Percentiles rank a stretch among this genome's conserved stretches.
These are phyloP conservation scores for Watsonalla cultraria DNA, from an alignment of 2,888 invertebrate genomes.

Conservation along the genomic window DNA sequence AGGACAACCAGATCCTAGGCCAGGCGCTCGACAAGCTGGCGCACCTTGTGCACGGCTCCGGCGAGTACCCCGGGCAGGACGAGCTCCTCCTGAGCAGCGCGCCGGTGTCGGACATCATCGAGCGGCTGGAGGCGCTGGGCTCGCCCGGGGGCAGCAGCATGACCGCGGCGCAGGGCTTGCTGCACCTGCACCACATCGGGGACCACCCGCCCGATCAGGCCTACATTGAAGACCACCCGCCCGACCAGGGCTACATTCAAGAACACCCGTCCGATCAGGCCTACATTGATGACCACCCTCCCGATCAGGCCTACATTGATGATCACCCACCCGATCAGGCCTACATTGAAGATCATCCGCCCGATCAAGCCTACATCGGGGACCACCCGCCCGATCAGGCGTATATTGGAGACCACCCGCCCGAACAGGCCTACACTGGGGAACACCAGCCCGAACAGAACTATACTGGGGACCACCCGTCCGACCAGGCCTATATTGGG, in stretches of 20 bases:
- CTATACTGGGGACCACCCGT: constrained; percentile 55
- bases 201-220: constrained; percentile 40
- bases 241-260: constrained; percentile 31
- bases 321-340: constrained; percentile 50
- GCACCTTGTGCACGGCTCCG: constrained; percentile 55
- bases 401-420: constrained; percentile 37
- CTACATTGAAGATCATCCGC: not conserved
- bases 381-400: constrained; percentile 40
- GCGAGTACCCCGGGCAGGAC: constrained; percentile 70
- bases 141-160: constrained; percentile 66
- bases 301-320: constrained; percentile 17
- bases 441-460: constrained; percentile 44
- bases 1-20: constrained; percentile 77
- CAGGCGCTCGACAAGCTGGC: constrained; percentile 66
- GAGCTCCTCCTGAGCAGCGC: constrained; percentile 66
- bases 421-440: constrained; percentile 29
- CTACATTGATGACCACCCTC: constrained; percentile 57
- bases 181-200: constrained; percentile 63
- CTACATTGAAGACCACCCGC: constrained; percentile 37
- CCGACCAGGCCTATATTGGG: constrained; percentile 17
- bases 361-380: constrained; percentile 61
- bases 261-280: constrained; percentile 62
- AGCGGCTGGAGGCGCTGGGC: constrained; percentile 80
- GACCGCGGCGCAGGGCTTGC: constrained; percentile 63
- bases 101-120: constrained; percentile 80